Evolutionary conservation across 1,140 invertebrate species (phyloP), one percentile per base, ranked within the genome.

Genomic region (Sinonovacula constricta): DNA sequence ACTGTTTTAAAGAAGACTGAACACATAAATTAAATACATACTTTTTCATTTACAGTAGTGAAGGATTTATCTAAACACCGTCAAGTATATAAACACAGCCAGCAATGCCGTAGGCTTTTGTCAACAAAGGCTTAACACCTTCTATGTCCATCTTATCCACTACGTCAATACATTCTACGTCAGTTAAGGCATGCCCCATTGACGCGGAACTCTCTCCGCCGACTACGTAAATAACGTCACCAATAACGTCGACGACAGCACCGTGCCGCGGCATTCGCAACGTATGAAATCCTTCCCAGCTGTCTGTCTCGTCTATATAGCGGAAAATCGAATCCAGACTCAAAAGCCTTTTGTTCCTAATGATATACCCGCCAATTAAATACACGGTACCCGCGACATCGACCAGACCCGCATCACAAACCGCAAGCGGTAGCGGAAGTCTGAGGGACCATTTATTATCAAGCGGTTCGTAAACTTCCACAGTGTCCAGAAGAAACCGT

Each of bases 301-400:
- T 67, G 63, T 76, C 63, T 26, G 62, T 67, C 31, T 76, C 72
- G 33, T 76, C 72, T 14, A 18, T 54, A 54, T 66, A 76, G 22
- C 72, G 49, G 28, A 66, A 67, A 36, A 76, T 67, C 24, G 49
- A 66, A 31, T 66, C 62, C 12, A 66, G 31, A 28, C 72, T 76
- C 12, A 76, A 18, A n/a, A 22, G 72, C 45, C 45, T 51, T 15
- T 53, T 49, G 34, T 76, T 51, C 12, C 54, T 49, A 5, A 76
- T 76, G 24, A 76, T 53, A 36, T 53, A 76, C 15, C 72, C 72
- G 24, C 72, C 72, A n/a, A 67, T 54, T 1, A 76, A 18, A 59
- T 66, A 76, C 28, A 76, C 18, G 15, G 54, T 51, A 15, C 49
- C 72, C 5, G 45, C 51, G 49, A 76, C 53, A 1, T 76, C 72